A percentile compares a stretch with the other conserved stretches of the same genome.
Evolutionary conservation across 2,113 vertebrate genomes (phyloP).

Genomic region (Sylvia atricapilla): DNA sequence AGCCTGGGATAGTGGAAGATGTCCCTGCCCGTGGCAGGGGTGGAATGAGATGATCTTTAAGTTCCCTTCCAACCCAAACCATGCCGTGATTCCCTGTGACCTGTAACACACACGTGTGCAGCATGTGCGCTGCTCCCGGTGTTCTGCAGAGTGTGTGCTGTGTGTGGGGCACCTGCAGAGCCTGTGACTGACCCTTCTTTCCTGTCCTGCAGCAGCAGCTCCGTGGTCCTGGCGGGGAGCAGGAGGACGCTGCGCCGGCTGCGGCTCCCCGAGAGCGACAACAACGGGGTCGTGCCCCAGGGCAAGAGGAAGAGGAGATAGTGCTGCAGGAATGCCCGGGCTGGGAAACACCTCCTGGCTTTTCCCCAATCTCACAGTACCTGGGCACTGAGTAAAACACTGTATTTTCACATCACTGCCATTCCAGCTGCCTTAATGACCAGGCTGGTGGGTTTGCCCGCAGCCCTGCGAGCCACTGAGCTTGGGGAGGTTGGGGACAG

Average conservation of each 20-base stretch:
- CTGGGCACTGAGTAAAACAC: neutral
- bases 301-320: conserved; percentile 68
- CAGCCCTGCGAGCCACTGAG: neutral
- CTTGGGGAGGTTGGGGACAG: neutral
- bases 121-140: fast-evolving
- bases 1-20: neutral
- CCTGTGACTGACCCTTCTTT: fast-evolving
- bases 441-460: neutral
- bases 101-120: fast-evolving
- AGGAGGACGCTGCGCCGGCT: neutral
- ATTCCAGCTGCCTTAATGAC: neutral
- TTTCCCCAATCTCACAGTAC: fast-evolving
- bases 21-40: neutral
- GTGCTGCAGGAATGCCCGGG: neutral
- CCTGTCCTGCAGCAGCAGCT: neutral
- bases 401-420: neutral
- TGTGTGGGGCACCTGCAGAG: neutral
- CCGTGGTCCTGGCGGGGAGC: neutral
- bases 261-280: fast-evolving
- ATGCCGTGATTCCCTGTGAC: fast-evolving
- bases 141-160: fast-evolving
- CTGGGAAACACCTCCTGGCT: neutral
- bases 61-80: neutral
- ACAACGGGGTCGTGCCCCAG: neutral
- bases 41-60: neutral